Conservation (phyloP, 2,888 invertebrate genomes). For the Mesorhabditis sp. region DNA sequence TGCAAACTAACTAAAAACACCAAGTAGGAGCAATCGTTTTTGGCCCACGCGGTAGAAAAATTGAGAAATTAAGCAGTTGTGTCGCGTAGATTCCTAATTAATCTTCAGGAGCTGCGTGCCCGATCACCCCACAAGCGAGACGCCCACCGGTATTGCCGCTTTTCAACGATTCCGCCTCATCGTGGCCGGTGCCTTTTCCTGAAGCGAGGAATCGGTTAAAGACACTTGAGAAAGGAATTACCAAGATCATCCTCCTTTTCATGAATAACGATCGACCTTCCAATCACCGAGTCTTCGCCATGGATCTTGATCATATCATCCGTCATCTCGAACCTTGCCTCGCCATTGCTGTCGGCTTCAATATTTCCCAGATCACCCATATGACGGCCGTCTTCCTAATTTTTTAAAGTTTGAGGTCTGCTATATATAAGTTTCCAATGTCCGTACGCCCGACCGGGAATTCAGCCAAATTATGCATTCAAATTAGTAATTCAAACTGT, state of each 20-base stretch:
- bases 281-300: constrained; percentile 39
- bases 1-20: too few relatives aligned
- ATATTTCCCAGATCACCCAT: constrained; percentile 57
- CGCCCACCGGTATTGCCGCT: constrained; percentile 60
- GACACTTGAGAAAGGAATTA: neutral
- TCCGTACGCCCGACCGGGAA: too few relatives aligned
- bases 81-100: constrained; percentile 11
- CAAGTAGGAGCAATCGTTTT: too few relatives aligned
- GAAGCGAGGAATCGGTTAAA: constrained; percentile 9
- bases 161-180: constrained; percentile 53
- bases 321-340: constrained; percentile 41
- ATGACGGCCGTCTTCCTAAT: constrained; percentile 51
- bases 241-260: constrained; percentile 17
- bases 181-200: constrained; percentile 47
- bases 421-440: neutral
- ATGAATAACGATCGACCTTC: constrained; percentile 55
- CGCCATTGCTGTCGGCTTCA: constrained; percentile 44
- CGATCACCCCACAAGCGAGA: constrained; percentile 58
- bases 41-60: neutral
- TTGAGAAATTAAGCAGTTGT: neutral
- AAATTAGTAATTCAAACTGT: too few relatives aligned
- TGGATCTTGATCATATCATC: constrained; percentile 33
- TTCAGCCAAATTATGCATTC: too few relatives aligned
- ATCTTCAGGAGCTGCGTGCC: constrained; percentile 18
- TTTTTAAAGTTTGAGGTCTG: neutral